phyloP scores from a whole-genome alignment of 2,888 invertebrate genomes.

The Mesoligia furuncula region DNA sequence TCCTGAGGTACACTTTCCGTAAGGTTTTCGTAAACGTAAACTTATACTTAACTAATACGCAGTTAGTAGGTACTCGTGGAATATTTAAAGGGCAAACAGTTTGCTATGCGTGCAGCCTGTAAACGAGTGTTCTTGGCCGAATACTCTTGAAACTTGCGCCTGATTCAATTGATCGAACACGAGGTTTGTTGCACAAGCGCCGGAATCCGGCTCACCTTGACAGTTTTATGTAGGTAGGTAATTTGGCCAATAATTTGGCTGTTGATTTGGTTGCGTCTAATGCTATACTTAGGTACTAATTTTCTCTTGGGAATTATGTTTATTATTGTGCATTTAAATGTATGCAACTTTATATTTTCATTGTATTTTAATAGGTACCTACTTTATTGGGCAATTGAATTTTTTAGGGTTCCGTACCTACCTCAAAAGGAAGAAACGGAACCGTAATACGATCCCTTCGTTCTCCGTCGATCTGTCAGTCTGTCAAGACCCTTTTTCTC shows the following conservation, averaged over 20 bases:
- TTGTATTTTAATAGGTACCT: neutral
- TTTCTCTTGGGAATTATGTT: slow-evolving; percentile 29
- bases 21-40: neutral
- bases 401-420: neutral
- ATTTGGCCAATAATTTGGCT: slow-evolving; percentile 63
- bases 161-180: slow-evolving; percentile 74
- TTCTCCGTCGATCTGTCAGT: no score
- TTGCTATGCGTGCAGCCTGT: slow-evolving; percentile 44
- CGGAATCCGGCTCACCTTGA: slow-evolving; percentile 80
- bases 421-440: neutral
- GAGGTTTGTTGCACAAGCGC: slow-evolving; percentile 72
- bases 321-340: slow-evolving; percentile 11
- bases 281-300: neutral
- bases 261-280: slow-evolving; percentile 40
- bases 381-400: neutral
- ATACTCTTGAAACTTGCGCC: slow-evolving; percentile 75
- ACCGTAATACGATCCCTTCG: neutral
- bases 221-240: slow-evolving; percentile 69
- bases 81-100: slow-evolving; percentile 39
- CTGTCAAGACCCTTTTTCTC: no score
- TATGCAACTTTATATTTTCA: neutral
- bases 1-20: neutral
- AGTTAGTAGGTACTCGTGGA: slow-evolving; percentile 12
- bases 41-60: neutral
- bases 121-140: slow-evolving; percentile 72